Conservation (phyloP, 2,888 invertebrate species). For the Hypena proboscidalis region DNA sequence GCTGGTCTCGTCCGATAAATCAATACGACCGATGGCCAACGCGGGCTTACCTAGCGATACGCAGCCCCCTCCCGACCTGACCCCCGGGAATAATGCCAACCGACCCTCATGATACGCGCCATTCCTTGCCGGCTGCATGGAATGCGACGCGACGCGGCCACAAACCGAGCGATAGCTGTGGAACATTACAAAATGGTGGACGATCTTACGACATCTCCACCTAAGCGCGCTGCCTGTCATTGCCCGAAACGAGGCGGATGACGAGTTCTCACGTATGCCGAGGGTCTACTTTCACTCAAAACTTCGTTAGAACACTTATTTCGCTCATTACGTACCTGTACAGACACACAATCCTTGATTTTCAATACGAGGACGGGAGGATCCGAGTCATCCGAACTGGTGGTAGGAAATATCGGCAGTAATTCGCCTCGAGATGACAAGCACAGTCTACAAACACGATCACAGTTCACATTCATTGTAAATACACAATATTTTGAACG, state of each 20-base stretch:
- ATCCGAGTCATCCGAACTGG: constrained; percentile 83
- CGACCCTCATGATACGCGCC: constrained; percentile 78
- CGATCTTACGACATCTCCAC: constrained; percentile 86
- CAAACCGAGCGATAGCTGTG: constrained; percentile 81
- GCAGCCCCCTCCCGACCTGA: constrained; percentile 76
- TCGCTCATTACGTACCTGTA: constrained; percentile 86
- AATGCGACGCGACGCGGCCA: constrained; percentile 81
- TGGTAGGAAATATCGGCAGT: constrained; percentile 86
- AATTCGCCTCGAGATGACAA: constrained; percentile 86
- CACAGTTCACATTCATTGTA: constrained; percentile 84
- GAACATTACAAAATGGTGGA: constrained; percentile 86
- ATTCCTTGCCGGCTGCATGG: constrained; percentile 80
- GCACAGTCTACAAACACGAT: constrained; percentile 87
- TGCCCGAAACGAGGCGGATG: constrained; percentile 81
- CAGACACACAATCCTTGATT: constrained; percentile 87
- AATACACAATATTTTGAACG: constrained; percentile 73
- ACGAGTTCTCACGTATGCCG: constrained; percentile 81
- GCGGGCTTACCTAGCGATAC: constrained; percentile 66
- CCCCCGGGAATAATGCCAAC: constrained; percentile 79
- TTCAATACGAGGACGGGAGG: constrained; percentile 85
- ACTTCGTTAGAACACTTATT: constrained; percentile 67
- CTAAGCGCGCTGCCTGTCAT: constrained; percentile 82
- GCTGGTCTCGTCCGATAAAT: constrained; percentile 83
- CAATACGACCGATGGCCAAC: constrained; percentile 78
- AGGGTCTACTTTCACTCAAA: constrained; percentile 84